Conservation (phyloP, 2,113 vertebrate genomes). For the Mobula birostris region DNA sequence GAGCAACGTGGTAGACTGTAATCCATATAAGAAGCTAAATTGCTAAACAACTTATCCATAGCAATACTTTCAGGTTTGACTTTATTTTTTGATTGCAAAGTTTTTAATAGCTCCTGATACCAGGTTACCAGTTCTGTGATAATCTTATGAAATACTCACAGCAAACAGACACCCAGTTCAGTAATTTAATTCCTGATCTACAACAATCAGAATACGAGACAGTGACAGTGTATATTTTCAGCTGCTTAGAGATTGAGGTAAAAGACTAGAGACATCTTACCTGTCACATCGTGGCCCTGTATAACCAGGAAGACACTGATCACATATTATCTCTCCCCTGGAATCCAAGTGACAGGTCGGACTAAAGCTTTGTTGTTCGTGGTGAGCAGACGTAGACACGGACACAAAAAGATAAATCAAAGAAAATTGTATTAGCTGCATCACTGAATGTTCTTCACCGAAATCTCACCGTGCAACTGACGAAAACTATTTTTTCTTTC, state of each 20-base stretch:
- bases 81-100: not conserved
- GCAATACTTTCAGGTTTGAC: not conserved
- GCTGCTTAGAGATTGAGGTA: not conserved
- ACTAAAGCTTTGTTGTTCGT: conserved; percentile 75
- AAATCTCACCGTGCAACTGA: conserved; percentile 44
- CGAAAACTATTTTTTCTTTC: conserved; percentile 45
- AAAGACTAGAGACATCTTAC: conserved; percentile 56
- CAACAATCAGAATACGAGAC: no score
- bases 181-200: no score
- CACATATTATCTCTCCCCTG: conserved; percentile 70
- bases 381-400: conserved; percentile 44
- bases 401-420: conserved; percentile 52
- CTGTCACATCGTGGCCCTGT: conserved; percentile 78
- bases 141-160: no score
- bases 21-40: not conserved
- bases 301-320: conserved; percentile 72
- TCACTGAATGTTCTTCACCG: conserved; percentile 43
- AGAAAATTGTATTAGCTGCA: conserved; percentile 49
- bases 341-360: conserved; percentile 76
- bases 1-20: not conserved
- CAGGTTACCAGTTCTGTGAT: no score
- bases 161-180: no score
- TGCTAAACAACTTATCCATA: not conserved
- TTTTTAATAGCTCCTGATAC: not conserved
- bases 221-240: no score